Base-by-base conservation (phyloP, 2,797 vertebrate species). In the Myoxocephalus aenaeus region DNA sequence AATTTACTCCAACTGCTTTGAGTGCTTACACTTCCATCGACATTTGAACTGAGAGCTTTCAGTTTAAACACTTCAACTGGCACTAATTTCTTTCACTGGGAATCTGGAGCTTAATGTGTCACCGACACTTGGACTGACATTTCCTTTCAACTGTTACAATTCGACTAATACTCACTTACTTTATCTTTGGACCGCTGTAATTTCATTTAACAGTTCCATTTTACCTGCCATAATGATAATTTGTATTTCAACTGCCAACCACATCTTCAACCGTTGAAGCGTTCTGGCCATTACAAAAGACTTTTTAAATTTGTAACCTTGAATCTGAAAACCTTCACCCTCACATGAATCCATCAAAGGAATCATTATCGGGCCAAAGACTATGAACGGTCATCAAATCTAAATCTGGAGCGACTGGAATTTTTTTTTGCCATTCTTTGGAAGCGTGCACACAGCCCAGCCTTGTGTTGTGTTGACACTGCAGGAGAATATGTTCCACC, bases 391-490 rank as follows among this genome's bases (percentile, higher is more conserved):
- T 48, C n/a, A 77, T 29, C 3, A 29, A 25, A 56, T 8, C 40
- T 44, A 64, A 42, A 62, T 66, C 7, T 66, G 44, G 58, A 81
- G 6, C 0, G 1, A 70, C 34, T 22, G 67, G 7, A 58, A 78
- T 59, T 20, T 27, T 61, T 77, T 50, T 70, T 62, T 36, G 53
- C 0, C 64, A 71, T 81, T 74, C 69, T 10, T 79, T 20, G 7
- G 27, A 58, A 2, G 8, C 5, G 9, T 61, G 40, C 80, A 78
- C 50, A 18, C 63, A 7, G 62, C 51, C 38, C 3, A 0, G 27
- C 42, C 51, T 44, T 5, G 53, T 11, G 5, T 42, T 42, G 40
- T 42, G 40, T 38, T 38, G 36, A 9, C 36, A 9, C 36, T 11
- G 36, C 36, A 38, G 36, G 2, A 38, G 36, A 38, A 38, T 38